A percentile compares a stretch with the other conserved stretches of the same genome.
Evolutionary conservation across 2,113 vertebrate genomes (phyloP).

Genomic region (Sinocyclocheilus maitianheensis): DNA sequence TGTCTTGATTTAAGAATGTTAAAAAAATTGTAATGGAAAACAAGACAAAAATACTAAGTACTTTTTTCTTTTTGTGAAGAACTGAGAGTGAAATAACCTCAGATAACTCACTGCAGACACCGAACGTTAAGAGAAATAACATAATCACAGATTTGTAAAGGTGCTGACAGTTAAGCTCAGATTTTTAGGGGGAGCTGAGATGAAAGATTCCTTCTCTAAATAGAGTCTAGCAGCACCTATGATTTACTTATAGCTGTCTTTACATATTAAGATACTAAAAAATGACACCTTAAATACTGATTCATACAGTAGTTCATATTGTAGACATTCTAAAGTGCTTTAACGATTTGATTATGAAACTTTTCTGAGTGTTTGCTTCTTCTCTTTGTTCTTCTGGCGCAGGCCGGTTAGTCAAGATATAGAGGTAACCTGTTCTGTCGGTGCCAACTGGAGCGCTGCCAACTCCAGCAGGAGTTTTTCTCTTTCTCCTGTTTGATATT

Average conservation of each 20-base stretch:
- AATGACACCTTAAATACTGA: neutral
- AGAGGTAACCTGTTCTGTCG: constrained; percentile 64
- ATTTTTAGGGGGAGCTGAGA: neutral
- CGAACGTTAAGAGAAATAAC: neutral
- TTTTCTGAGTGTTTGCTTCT: constrained; percentile 47
- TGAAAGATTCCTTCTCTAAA: neutral
- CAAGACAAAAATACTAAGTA: neutral
- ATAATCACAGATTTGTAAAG: neutral
- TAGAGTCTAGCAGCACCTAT: neutral
- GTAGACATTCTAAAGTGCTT: neutral
- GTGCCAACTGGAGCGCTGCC: constrained; percentile 75
- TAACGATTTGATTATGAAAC: neutral
- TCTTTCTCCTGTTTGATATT: constrained; percentile 76
- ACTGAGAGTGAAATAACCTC: neutral
- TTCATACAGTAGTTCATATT: neutral
- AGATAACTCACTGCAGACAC: neutral
- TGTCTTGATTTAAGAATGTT: neutral
- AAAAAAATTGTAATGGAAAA: neutral
- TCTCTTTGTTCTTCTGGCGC: constrained; percentile 67
- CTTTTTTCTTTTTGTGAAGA: neutral
- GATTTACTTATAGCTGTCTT: neutral
- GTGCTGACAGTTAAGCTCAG: neutral
- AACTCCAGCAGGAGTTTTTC: constrained; percentile 74
- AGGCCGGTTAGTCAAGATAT: constrained; percentile 71
- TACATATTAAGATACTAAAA: neutral